phyloP scores from a whole-genome alignment of 2,888 invertebrate genomes.

The Parnassius orleans region DNA sequence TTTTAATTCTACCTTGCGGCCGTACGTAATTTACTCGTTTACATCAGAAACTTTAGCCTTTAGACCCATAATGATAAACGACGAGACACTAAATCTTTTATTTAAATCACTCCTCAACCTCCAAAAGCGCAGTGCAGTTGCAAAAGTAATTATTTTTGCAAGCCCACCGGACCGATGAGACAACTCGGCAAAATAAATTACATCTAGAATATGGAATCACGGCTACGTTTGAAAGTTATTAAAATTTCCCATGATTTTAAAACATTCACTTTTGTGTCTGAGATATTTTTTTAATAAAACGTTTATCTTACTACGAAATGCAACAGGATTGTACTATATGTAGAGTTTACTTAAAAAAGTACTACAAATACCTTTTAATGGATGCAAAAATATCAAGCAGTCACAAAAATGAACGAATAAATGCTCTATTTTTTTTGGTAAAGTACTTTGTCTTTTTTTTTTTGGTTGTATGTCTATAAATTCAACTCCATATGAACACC shows the following conservation, averaged over 20 bases:
- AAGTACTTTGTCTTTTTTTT: too few relatives aligned
- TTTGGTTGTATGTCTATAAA: too few relatives aligned
- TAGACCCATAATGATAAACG: background rate
- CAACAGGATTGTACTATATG: background rate
- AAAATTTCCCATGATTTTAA: slow-evolving; percentile 21
- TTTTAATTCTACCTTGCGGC: too few relatives aligned
- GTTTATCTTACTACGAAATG: background rate
- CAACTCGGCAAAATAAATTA: slow-evolving; percentile 34
- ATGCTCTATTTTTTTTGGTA: too few relatives aligned
- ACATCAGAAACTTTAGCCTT: too few relatives aligned
- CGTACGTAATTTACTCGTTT: too few relatives aligned
- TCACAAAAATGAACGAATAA: too few relatives aligned
- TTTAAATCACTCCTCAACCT: slow-evolving; percentile 24
- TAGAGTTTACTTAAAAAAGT: background rate
- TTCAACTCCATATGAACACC: too few relatives aligned
- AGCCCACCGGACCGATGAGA: slow-evolving; percentile 32
- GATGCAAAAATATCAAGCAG: too few relatives aligned
- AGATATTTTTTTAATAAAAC: background rate
- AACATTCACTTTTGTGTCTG: background rate
- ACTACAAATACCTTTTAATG: too few relatives aligned
- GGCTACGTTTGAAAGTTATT: slow-evolving; percentile 28
- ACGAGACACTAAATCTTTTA: slow-evolving; percentile 18
- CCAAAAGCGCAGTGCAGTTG: slow-evolving; percentile 28
- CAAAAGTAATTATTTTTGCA: slow-evolving; percentile 38
- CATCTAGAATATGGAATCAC: slow-evolving; percentile 26